Evolutionary conservation across 2,797 vertebrate genomes (phyloP), one percentile per base, ranked within the genome.

Genomic region (Sebastes steindachneri): DNA sequence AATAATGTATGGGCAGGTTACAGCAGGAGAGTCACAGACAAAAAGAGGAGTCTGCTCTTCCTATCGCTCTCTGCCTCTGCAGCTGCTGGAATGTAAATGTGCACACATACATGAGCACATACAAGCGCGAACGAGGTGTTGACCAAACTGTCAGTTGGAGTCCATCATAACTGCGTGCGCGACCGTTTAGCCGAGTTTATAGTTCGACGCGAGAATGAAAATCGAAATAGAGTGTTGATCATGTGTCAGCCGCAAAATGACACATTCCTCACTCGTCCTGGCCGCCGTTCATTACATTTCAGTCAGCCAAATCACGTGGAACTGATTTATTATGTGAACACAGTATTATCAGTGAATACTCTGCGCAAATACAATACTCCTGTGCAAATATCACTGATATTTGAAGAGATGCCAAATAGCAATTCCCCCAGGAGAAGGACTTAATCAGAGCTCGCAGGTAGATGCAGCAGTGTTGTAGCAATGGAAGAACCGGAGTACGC

Each of bases 1-100:
- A 93, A 93, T 93, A 90, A 93, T 93, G 79, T 71, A 93, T 92
- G 86, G 23, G 35, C 68, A 83, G 81, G 87, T 79, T 84, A 74
- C 79, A 85, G 80, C 66, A 21, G 78, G 74, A 76, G 82, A 83
- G 74, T 70, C 71, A 59, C 1, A 81, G 68, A 79, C 63, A 53
- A 78, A 66, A 41, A 76, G 62, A 80, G 62, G 48, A 82, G 71
- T 31, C 48, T 8, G 5, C 54, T 53, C 48, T 69, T 64, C 25
- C 41, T 45, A 51, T 35, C 6, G n/a, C 69, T 73, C 19, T 2
- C 48, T 53, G 8, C 48, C 28, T 25, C 64, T n/a, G 15, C 67
- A 68, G 60, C 4, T 3, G 23, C 28, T 23, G 17, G 14, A 65
- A 75, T 55, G 68, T 9, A 80, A 71, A 54, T 4, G 25, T 15